phyloP scores from a whole-genome alignment of 2,797 vertebrate species.

The Lagodon rhomboides region DNA sequence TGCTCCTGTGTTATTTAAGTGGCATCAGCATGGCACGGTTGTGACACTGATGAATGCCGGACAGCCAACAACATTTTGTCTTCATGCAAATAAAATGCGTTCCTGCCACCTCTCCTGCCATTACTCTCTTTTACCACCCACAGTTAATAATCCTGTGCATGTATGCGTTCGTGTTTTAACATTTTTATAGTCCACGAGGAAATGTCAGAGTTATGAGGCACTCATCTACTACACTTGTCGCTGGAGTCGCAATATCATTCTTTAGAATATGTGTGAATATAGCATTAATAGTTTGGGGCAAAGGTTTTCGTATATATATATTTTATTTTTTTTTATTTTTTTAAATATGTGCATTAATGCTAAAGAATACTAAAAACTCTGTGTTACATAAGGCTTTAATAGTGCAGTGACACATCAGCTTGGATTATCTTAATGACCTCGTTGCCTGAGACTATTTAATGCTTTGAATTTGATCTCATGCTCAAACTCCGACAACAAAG shows the following conservation, averaged over 20 bases:
- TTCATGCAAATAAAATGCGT: slow-evolving; percentile 36
- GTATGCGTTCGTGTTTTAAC: slow-evolving; percentile 60
- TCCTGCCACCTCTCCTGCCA: slow-evolving; percentile 22
- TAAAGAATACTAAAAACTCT: neutral
- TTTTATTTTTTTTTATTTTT: no score
- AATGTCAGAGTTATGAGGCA: slow-evolving; percentile 57
- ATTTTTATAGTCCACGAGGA: slow-evolving; percentile 59
- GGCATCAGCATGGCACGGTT: slow-evolving; percentile 21
- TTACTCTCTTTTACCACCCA: slow-evolving; percentile 42
- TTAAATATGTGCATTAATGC: neutral
- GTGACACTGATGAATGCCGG: slow-evolving; percentile 49
- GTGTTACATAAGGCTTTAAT: neutral
- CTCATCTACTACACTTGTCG: slow-evolving; percentile 30
- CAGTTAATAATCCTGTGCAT: slow-evolving; percentile 53
- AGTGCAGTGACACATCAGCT: slow-evolving; percentile 3
- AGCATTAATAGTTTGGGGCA: neutral
- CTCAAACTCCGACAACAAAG: slow-evolving; percentile 33
- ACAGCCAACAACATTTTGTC: slow-evolving; percentile 36
- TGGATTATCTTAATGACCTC: slow-evolving; percentile 5
- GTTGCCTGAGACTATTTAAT: slow-evolving; percentile 22
- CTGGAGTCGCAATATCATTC: slow-evolving; percentile 18
- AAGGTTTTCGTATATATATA: neutral
- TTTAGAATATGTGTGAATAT: slow-evolving; percentile 29
- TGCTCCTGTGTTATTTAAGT: slow-evolving; percentile 46
- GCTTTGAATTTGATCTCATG: slow-evolving; percentile 34